A percentile compares a stretch with the other conserved stretches of the same genome.
Evolutionary conservation across 2,888 invertebrate species (phyloP).

Genomic region (Trypoxylon attenuatum): DNA sequence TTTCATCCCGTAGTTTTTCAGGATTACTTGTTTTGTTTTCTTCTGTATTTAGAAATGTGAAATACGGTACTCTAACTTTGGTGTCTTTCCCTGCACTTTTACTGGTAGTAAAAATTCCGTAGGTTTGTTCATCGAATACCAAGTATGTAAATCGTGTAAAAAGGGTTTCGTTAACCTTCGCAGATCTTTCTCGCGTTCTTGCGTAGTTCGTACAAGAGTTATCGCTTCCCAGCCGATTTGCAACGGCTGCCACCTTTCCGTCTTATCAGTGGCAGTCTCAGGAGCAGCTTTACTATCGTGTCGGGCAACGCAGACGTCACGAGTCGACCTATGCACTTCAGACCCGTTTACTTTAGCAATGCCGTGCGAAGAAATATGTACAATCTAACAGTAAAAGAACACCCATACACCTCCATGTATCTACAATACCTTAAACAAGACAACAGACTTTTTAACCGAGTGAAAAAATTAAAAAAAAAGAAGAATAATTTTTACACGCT

Average conservation of each 20-base stretch:
- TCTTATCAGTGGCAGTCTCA: neutral
- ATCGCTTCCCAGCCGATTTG: neutral
- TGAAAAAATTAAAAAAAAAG: no score
- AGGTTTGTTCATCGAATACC: slow-evolving; percentile 41
- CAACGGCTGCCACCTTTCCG: slow-evolving; percentile 36
- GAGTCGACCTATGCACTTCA: neutral
- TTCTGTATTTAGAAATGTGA: slow-evolving; percentile 12
- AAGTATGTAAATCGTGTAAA: slow-evolving; percentile 43
- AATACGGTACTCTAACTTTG: slow-evolving; percentile 10
- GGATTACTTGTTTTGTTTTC: neutral
- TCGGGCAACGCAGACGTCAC: neutral
- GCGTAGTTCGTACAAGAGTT: slow-evolving; percentile 9
- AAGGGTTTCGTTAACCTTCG: slow-evolving; percentile 36
- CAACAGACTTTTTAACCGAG: no score
- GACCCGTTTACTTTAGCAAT: no score
- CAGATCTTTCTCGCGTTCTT: slow-evolving; percentile 27
- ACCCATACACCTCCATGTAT: no score
- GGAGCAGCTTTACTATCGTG: neutral
- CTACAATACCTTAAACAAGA: no score
- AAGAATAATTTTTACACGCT: no score
- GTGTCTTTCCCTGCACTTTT: slow-evolving; percentile 7
- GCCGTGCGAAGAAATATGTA: no score
- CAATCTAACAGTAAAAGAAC: no score
- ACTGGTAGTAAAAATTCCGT: neutral
- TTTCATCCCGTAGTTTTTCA: neutral